These are phyloP conservation scores for Mamestra configurata DNA, from an alignment of 1,140 invertebrate species.

Conservation along the genomic window DNA sequence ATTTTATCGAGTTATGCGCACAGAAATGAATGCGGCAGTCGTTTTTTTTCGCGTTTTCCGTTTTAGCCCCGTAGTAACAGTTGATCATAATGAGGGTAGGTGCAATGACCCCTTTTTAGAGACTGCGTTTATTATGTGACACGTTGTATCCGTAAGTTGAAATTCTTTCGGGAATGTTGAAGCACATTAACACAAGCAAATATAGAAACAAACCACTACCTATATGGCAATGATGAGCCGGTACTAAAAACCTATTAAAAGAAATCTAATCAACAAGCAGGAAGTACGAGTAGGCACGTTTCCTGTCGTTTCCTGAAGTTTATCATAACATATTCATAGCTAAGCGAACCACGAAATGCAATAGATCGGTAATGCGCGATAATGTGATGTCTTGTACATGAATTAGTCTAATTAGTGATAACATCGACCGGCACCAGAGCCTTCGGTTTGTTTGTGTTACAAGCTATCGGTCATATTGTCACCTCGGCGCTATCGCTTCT, in stretches of 20 bases:
- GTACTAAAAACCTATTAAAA: conserved; percentile 16
- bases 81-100: too few species aligned
- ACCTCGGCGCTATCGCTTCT: not conserved
- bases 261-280: not conserved
- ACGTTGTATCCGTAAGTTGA: too few species aligned
- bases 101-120: too few species aligned
- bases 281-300: not conserved
- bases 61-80: too few species aligned
- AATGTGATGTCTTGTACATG: not conserved
- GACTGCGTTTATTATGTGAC: too few species aligned
- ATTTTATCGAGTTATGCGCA: too few species aligned
- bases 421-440: not conserved
- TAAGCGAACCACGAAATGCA: not conserved
- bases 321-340: conserved; percentile 1
- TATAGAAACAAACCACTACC: not conserved
- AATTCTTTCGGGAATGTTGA: too few species aligned
- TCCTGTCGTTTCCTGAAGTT: not conserved
- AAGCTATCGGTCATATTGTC: not conserved
- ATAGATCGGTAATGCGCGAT: conserved; percentile 4
- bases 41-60: too few species aligned
- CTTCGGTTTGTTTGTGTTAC: not conserved
- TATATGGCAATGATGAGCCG: not conserved
- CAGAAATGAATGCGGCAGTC: too few species aligned
- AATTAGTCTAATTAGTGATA: conserved; percentile 22
- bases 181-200: not conserved